A percentile compares a stretch with the other conserved stretches of the same genome.
Conservation (phyloP, 2,113 vertebrate genomes). For the Anthoscopus minutus region DNA sequence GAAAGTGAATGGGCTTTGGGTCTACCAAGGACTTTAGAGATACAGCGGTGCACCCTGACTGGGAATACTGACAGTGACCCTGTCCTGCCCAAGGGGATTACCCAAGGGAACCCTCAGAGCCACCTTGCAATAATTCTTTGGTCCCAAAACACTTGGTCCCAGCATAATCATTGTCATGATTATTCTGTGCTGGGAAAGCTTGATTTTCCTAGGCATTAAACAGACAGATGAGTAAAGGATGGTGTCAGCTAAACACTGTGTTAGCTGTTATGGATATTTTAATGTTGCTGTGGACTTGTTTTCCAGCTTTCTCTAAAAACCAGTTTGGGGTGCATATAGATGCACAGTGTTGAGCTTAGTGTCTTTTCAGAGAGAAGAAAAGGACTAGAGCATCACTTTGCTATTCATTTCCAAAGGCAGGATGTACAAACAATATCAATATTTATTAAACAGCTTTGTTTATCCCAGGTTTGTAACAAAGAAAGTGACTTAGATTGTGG, state of each 20-base stretch:
- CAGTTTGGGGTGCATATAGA: neutral
- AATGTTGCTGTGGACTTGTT: neutral
- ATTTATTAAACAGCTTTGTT: conserved; percentile 55
- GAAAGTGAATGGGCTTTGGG: neutral
- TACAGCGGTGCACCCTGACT: neutral
- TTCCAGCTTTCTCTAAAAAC: neutral
- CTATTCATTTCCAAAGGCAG: conserved; percentile 12
- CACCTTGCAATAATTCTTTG: neutral
- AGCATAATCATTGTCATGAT: neutral
- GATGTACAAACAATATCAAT: conserved; percentile 55
- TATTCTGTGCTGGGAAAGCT: neutral
- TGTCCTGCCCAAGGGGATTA: neutral
- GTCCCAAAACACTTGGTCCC: neutral
- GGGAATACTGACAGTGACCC: neutral
- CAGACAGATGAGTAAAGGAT: neutral
- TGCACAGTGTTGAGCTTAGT: neutral
- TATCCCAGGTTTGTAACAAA: conserved; percentile 47
- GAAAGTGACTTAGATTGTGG: conserved; percentile 6
- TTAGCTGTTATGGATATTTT: neutral
- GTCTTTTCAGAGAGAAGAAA: neutral
- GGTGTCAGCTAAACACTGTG: neutral
- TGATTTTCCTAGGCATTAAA: neutral
- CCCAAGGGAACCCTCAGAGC: neutral
- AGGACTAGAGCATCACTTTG: neutral
- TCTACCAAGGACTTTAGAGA: neutral